These are phyloP conservation scores for Coracias cyanogaster DNA, from an alignment of 2,797 vertebrate genomes.

Conservation along the genomic window DNA sequence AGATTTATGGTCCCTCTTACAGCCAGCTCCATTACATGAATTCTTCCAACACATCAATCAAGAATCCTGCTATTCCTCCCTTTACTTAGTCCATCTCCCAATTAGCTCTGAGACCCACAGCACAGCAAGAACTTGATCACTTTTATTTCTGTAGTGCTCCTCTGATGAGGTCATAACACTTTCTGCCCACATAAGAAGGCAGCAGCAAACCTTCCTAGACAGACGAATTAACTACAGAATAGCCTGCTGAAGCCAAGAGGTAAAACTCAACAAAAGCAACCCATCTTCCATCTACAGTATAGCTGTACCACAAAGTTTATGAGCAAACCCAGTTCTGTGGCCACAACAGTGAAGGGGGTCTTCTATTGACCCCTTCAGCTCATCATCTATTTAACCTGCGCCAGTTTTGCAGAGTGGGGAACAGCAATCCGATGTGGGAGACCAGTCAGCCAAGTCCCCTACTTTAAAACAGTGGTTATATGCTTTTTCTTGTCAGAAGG, in stretches of 20 bases:
- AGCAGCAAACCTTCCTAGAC: background rate
- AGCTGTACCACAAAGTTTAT: background rate
- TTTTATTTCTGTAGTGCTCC: background rate
- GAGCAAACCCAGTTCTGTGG: background rate
- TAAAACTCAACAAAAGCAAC: background rate
- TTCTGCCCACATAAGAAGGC: background rate
- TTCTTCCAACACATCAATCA: background rate
- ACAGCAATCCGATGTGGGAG: background rate
- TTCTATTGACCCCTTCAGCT: background rate
- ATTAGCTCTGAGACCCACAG: background rate
- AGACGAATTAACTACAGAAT: background rate
- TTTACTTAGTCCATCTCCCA: background rate
- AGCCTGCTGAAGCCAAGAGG: background rate
- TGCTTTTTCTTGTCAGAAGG: background rate
- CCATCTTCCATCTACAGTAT: background rate
- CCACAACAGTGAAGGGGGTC: background rate
- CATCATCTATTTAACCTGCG: background rate
- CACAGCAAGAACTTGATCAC: background rate
- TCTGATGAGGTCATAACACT: background rate
- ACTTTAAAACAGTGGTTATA: background rate
- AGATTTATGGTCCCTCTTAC: conserved; percentile 21
- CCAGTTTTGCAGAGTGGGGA: background rate
- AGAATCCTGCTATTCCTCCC: background rate
- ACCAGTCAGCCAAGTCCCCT: background rate
- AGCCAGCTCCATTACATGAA: background rate